These are phyloP conservation scores for Opisthograptis luteolata DNA, from an alignment of 2,888 invertebrate species.

Conservation along the genomic window DNA sequence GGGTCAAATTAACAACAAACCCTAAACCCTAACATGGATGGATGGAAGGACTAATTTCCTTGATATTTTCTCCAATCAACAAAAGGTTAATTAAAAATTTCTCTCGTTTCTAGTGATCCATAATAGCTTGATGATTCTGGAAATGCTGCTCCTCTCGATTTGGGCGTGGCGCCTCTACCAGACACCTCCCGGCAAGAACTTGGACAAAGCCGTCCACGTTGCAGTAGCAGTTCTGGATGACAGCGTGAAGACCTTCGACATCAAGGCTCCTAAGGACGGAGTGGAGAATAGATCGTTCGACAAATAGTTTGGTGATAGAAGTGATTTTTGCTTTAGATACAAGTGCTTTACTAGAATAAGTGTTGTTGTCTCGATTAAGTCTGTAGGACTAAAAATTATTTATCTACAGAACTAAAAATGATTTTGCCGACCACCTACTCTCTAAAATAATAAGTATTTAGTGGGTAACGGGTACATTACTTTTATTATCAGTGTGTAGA, in stretches of 20 bases:
- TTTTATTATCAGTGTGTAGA: too few species aligned
- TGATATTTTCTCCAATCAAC: not conserved
- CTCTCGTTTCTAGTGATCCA: slow-evolving; percentile 84
- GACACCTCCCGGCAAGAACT: slow-evolving; percentile 58
- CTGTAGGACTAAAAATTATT: too few species aligned
- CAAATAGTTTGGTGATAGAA: too few species aligned
- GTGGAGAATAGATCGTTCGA: slow-evolving; percentile 54
- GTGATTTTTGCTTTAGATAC: not conserved
- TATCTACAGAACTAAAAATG: too few species aligned
- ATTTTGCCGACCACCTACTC: too few species aligned
- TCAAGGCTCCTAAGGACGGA: slow-evolving; percentile 47
- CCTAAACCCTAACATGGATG: too few species aligned
- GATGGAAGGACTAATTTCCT: too few species aligned
- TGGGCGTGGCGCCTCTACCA: slow-evolving; percentile 87
- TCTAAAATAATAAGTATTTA: too few species aligned
- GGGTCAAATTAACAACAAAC: too few species aligned
- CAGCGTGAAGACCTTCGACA: slow-evolving; percentile 46
- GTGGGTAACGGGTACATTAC: too few species aligned
- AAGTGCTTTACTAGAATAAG: not conserved
- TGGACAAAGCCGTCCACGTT: slow-evolving; percentile 57
- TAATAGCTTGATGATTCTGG: slow-evolving; percentile 86
- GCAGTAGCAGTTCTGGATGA: slow-evolving; percentile 69
- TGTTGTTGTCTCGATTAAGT: too few species aligned
- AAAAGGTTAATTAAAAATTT: not conserved
- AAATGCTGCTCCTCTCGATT: slow-evolving; percentile 87